phyloP scores from a whole-genome alignment of 2,888 invertebrate species.

The Agapostemon virescens region DNA sequence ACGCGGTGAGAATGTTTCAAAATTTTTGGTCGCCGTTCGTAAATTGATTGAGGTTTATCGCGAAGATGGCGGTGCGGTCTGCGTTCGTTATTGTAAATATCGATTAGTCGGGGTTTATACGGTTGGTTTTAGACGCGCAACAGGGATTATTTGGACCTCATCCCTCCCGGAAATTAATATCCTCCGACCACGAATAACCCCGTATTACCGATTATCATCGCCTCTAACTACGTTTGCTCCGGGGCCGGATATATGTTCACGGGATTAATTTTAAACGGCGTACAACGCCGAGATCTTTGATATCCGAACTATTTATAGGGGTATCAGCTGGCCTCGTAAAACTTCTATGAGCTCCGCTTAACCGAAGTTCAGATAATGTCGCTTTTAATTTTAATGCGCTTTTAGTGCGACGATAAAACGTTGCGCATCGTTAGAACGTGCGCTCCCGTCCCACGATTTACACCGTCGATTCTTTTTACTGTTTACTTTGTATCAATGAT shows the following conservation, averaged over 20 bases:
- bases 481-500: slow-evolving; percentile 23
- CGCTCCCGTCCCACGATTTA: slow-evolving; percentile 30
- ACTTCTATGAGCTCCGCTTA: slow-evolving; percentile 56
- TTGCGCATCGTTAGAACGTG: slow-evolving; percentile 3
- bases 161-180: slow-evolving; percentile 63
- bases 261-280: slow-evolving; percentile 64
- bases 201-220: slow-evolving; percentile 65
- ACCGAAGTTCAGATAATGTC: slow-evolving; percentile 53
- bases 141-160: slow-evolving; percentile 57
- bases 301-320: slow-evolving; percentile 60
- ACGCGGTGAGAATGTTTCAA: not conserved
- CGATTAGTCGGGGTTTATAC: slow-evolving; percentile 38
- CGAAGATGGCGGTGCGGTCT: not conserved
- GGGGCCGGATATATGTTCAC: slow-evolving; percentile 31
- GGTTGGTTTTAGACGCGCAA: slow-evolving; percentile 37
- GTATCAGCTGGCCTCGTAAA: slow-evolving; percentile 57
- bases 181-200: slow-evolving; percentile 62
- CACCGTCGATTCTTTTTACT: slow-evolving; percentile 38
- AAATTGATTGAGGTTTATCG: slow-evolving; percentile 7
- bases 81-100: slow-evolving; percentile 35
- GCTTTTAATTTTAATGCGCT: slow-evolving; percentile 62
- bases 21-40: not conserved
- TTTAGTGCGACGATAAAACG: slow-evolving; percentile 55
- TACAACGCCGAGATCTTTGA: slow-evolving; percentile 56
- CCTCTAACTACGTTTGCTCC: slow-evolving; percentile 51